Evolutionary conservation across 2,113 vertebrate genomes (phyloP).

Genomic region (Xenopus tropicalis): UCB_Xtro_10.0 CM004451.2:78112001-78112500

Average conservation of each 20-base stretch:
- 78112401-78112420: conserved; percentile 88
- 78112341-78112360: conserved; percentile 64
- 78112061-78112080: too few species aligned
- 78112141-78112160: too few species aligned
- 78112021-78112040: too few species aligned
- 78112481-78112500: conserved; percentile 82
- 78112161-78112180: conserved; percentile 64
- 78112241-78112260: conserved; percentile 78
- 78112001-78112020: too few species aligned
- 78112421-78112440: conserved; percentile 73
- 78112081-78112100: too few species aligned
- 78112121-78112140: too few species aligned
- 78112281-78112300: conserved; percentile 49
- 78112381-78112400: conserved; percentile 91
- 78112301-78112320: conserved; percentile 61
- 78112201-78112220: conserved; percentile 82
- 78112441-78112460: conserved; percentile 70
- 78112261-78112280: conserved; percentile 77
- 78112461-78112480: conserved; percentile 85
- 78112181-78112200: conserved; percentile 71
- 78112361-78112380: conserved; percentile 76
- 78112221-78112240: conserved; percentile 80
- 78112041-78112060: too few species aligned
- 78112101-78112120: too few species aligned
- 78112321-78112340: conserved; percentile 26